Percentiles rank a stretch among this genome's conserved stretches.
Conservation (phyloP, 2,888 invertebrate genomes). For the Coenonympha arcania region DNA sequence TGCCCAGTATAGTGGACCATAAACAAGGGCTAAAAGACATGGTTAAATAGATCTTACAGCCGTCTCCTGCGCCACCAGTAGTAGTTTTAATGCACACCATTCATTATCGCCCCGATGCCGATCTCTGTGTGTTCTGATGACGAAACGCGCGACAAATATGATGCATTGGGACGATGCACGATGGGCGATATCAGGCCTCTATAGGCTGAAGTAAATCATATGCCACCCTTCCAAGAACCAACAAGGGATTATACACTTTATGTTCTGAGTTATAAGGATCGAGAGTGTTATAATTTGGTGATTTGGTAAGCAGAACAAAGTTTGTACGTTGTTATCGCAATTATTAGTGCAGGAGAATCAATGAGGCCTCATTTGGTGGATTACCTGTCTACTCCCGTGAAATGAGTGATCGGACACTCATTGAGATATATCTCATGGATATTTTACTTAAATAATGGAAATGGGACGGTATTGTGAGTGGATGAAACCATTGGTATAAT, state of each 20-base stretch:
- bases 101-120: slow-evolving; percentile 54
- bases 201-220: slow-evolving; percentile 37
- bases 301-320: slow-evolving; percentile 14
- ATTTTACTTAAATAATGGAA: slow-evolving; percentile 32
- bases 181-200: slow-evolving; percentile 50
- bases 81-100: slow-evolving; percentile 44
- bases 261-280: slow-evolving; percentile 7
- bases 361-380: slow-evolving; percentile 63
- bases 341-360: slow-evolving; percentile 66
- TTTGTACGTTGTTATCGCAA: slow-evolving; percentile 45
- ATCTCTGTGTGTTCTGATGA: slow-evolving; percentile 47
- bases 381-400: slow-evolving; percentile 50
- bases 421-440: slow-evolving; percentile 40
- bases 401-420: slow-evolving; percentile 53
- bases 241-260: slow-evolving; percentile 33
- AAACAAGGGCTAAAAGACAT: too few species aligned
- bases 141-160: slow-evolving; percentile 68
- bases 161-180: slow-evolving; percentile 64
- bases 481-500: slow-evolving; percentile 19
- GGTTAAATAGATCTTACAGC: neutral
- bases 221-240: slow-evolving; percentile 5
- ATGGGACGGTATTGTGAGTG: slow-evolving; percentile 22
- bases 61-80: slow-evolving; percentile 11
- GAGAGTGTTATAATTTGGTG: neutral
- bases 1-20: too few species aligned